Evolutionary conservation across 2,888 invertebrate genomes (phyloP).

Genomic region (Ephialtes manifestator): DNA sequence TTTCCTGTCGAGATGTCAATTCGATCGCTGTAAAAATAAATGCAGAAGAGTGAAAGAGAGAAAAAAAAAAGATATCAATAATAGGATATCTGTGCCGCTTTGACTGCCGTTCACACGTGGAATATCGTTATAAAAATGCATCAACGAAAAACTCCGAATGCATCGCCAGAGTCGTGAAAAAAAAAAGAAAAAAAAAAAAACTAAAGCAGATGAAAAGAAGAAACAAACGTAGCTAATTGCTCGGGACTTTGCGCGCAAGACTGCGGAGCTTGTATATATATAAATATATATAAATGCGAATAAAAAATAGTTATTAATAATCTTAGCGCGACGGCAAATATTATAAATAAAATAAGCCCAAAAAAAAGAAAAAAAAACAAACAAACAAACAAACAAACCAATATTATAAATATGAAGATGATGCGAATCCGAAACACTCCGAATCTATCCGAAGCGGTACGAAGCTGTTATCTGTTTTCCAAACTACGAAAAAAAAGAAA

Average conservation of each 20-base stretch:
- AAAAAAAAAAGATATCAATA: not conserved
- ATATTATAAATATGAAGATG: conserved; percentile 52
- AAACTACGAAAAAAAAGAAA: conserved; percentile 48
- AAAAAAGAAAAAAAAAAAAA: not conserved
- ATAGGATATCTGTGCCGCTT: conserved; percentile 43
- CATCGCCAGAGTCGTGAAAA: not conserved
- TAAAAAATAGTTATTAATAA: conserved; percentile 53
- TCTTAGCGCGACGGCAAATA: conserved; percentile 62
- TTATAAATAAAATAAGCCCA: conserved; percentile 50
- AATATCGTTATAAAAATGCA: conserved; percentile 10
- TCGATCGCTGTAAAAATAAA: conserved; percentile 32
- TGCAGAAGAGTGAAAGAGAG: not conserved
- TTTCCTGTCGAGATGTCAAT: conserved; percentile 44
- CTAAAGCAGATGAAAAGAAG: not conserved
- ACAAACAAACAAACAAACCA: not conserved
- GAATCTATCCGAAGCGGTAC: conserved; percentile 53
- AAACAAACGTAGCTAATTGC: conserved; percentile 55
- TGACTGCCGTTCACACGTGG: conserved; percentile 55
- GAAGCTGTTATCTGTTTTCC: conserved; percentile 54
- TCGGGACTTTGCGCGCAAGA: conserved; percentile 67
- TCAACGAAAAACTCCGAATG: conserved; percentile 29
- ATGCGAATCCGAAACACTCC: conserved; percentile 51
- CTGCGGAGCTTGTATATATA: conserved; percentile 64
- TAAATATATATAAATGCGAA: conserved; percentile 52
- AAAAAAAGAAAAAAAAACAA: conserved; percentile 23